A percentile compares a stretch with the other conserved stretches of the same genome.
These are phyloP conservation scores for Pyrocoelia pectoralis DNA, from an alignment of 2,888 invertebrate genomes.

Conservation along the genomic window DNA sequence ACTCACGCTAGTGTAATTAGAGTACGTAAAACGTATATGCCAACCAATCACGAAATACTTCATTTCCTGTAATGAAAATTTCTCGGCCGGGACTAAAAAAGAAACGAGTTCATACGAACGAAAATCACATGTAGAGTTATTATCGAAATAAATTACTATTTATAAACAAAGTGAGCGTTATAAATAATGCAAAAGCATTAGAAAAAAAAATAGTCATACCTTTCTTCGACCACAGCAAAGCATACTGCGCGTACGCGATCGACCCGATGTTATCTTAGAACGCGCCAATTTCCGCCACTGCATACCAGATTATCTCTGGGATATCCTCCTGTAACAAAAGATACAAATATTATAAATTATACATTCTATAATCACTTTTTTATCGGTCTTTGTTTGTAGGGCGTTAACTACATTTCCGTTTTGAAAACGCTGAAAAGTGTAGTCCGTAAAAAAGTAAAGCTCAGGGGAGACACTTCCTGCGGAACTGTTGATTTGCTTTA, in stretches of 20 bases:
- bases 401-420: background rate
- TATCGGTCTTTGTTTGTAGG: background rate
- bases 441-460: no score
- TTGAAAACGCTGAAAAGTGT: background rate
- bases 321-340: conserved; percentile 62
- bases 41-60: conserved; percentile 25
- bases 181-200: background rate
- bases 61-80: conserved; percentile 18
- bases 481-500: background rate
- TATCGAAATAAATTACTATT: background rate
- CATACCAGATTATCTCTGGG: conserved; percentile 74
- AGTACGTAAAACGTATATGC: conserved; percentile 37
- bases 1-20: conserved; percentile 43
- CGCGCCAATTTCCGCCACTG: conserved; percentile 87
- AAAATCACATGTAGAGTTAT: background rate
- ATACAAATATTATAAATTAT: background rate
- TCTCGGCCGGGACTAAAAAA: conserved; percentile 14
- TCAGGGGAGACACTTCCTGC: no score
- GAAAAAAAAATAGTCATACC: conserved; percentile 64
- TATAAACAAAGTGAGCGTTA: background rate
- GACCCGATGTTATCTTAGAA: conserved; percentile 66
- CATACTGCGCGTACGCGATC: conserved; percentile 86
- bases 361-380: background rate
- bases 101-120: conserved; percentile 5
- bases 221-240: conserved; percentile 95